These are phyloP conservation scores for Carollia perspicillata DNA, from an alignment of 2,113 vertebrate species.

Conservation along the genomic window DNA sequence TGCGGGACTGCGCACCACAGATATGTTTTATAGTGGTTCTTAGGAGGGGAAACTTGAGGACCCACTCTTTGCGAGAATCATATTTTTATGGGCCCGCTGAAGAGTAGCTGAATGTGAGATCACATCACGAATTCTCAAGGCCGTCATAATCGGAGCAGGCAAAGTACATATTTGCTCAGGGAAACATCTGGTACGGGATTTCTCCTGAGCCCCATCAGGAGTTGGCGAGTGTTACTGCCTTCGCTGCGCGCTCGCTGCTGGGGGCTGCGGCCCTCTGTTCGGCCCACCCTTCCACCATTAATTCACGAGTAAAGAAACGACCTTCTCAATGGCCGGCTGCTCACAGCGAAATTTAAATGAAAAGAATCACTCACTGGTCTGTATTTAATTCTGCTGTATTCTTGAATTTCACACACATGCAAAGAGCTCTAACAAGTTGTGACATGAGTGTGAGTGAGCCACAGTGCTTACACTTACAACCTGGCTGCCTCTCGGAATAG, in stretches of 20 bases:
- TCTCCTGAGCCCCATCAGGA: conserved; percentile 78
- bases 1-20: conserved; percentile 37
- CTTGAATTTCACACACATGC: neutral
- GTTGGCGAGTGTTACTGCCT: conserved; percentile 70
- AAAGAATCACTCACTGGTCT: conserved; percentile 13
- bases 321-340: conserved; percentile 31
- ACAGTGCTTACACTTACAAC: neutral
- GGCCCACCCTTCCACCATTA: conserved; percentile 57
- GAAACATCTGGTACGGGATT: conserved; percentile 81
- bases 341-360: conserved; percentile 12
- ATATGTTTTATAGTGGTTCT: conserved; percentile 61
- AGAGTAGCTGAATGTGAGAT: conserved; percentile 75
- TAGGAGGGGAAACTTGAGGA: conserved; percentile 57
- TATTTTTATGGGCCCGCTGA: conserved; percentile 69
- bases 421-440: neutral
- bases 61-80: conserved; percentile 48
- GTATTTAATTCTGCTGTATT: conserved; percentile 27
- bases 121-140: conserved; percentile 79
- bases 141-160: conserved; percentile 74
- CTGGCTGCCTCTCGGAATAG: neutral
- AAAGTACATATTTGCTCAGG: conserved; percentile 79
- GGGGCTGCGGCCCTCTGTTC: neutral
- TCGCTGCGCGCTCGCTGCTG: conserved; percentile 73
- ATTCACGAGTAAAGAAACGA: conserved; percentile 44
- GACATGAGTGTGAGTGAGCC: neutral